Evolutionary conservation across 37 sponge, comb jelly and placozoan genomes (phyloP), one percentile per base, ranked within the genome.

Genomic region (Oopsacas minuta): DNA sequence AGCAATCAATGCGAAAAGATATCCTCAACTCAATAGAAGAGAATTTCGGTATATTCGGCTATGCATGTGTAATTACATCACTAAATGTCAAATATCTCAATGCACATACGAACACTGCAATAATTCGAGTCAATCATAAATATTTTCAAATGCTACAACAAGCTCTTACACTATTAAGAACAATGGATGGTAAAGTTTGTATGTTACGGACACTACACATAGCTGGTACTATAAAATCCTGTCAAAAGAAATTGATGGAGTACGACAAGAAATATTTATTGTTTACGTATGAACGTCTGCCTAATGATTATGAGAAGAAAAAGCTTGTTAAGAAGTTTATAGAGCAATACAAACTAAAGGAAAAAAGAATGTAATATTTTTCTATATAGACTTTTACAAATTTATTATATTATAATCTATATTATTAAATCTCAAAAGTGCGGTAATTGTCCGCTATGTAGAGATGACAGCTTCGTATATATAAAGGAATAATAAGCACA

Each of bases 71-170:
- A 3, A 12, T n/a, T 10, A 25, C 28, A 5, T 61, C 75, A 61
- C 75, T 61, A 25, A 61, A 61, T 61, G 75, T 61, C 22, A 61
- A 61, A 12, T 61, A 61, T n/a, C 75, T 61, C 30, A 61, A 61
- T 61, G 30, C 28, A 61, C 20, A 61, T n/a, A 61, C 75, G 1
- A 61, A 61, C 17, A 61, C 75, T 3, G 30, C 75, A 3, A 61
- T 61, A 32, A 61, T 61, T 61, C 75, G 75, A 3, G 22, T 61
- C 1, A 61, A 10, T 12, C 75, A 61, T 61, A 61, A 61, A 61
- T 61, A 61, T 12, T 61, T 61, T 61, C 75, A 61, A n/a, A 61
- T 61, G 75, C 30, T 61, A 25, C 75, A 61, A 34, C 75, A 61
- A 10, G 30, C 28, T 61, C 20, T 61, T n/a, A 61, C 75, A 34